A percentile compares a stretch with the other conserved stretches of the same genome.
Conservation (phyloP, 2,113 vertebrate genomes). For the Thryonomys swinderianus region DNA sequence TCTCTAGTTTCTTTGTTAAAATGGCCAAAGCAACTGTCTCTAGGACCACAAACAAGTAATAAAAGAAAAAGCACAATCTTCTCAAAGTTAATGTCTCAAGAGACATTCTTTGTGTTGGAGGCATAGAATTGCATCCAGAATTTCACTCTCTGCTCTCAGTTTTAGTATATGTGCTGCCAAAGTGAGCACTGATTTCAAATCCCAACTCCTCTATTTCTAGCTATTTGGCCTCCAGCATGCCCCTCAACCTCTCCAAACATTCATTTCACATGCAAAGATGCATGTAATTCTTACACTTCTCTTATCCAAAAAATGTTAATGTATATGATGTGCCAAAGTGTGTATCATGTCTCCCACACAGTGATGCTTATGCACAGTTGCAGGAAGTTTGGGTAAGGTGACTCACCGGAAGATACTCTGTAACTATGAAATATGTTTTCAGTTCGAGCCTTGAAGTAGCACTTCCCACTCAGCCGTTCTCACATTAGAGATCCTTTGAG, state of each 20-base stretch:
- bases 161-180: too few relatives aligned
- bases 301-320: neutral
- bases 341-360: neutral
- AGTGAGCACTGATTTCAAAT: too few relatives aligned
- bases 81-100: neutral
- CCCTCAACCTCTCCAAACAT: too few relatives aligned
- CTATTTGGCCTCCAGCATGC: too few relatives aligned
- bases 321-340: neutral
- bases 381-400: neutral
- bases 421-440: too few relatives aligned
- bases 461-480: neutral
- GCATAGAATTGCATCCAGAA: neutral
- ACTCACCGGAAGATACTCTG: too few relatives aligned
- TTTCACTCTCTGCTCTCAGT: neutral
- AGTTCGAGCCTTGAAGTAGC: fast-evolving
- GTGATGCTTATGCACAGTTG: neutral
- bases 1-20: neutral
- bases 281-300: too few relatives aligned
- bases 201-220: neutral
- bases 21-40: fast-evolving
- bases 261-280: too few relatives aligned
- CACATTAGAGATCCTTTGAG: neutral
- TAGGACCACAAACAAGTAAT: neutral
- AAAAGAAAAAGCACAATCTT: neutral
- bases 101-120: neutral